Evolutionary conservation across 2,113 vertebrate genomes (phyloP).

Genomic region (Rostratula benghalensis): DNA sequence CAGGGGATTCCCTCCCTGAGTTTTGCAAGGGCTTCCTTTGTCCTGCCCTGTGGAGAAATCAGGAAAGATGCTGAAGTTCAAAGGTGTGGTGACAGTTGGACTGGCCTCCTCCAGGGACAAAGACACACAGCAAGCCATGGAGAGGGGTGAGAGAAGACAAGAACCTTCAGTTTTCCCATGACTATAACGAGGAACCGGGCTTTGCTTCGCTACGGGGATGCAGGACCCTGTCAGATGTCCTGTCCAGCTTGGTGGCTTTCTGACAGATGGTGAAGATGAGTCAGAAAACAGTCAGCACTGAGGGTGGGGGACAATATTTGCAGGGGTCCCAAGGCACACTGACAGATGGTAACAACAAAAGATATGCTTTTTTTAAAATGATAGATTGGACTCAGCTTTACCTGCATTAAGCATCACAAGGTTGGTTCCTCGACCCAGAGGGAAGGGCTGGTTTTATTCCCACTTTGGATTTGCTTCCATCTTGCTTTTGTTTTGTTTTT

Average conservation of each 20-base stretch:
- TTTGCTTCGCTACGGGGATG: background rate
- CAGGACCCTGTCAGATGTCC: too few species aligned
- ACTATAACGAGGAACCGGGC: accelerated
- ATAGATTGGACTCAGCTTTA: background rate
- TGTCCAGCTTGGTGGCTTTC: background rate
- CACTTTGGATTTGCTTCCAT: background rate
- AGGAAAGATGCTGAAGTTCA: background rate
- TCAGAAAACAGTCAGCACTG: background rate
- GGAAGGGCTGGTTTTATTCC: background rate
- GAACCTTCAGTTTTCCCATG: background rate
- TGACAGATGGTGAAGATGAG: background rate
- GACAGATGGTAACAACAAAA: background rate
- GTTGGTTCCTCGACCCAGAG: background rate
- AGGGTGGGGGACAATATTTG: background rate
- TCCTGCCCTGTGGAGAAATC: background rate
- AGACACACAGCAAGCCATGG: accelerated
- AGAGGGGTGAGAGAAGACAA: background rate
- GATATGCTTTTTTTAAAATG: background rate
- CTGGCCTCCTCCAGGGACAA: background rate
- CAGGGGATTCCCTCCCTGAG: background rate
- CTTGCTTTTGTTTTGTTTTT: background rate
- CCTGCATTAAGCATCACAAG: background rate
- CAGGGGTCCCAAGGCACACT: background rate
- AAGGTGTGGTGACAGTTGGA: accelerated
- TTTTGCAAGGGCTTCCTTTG: background rate